Base-by-base conservation (phyloP, 2,113 vertebrate genomes). In the Semnornis frantzii region DNA sequence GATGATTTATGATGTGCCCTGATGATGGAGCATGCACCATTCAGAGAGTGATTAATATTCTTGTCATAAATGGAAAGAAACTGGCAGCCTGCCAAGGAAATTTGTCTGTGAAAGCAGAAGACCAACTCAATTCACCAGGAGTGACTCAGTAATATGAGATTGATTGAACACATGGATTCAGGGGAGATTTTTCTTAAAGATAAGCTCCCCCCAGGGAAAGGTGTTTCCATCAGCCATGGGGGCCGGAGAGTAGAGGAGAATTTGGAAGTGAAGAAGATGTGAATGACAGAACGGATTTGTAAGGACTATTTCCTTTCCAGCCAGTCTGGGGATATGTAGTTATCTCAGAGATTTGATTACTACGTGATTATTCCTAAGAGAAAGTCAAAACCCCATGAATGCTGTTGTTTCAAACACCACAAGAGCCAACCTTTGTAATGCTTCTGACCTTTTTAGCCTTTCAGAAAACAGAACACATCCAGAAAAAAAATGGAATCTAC, bases 1-100 rank as follows among this genome's bases (percentile, higher is more conserved):
- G 3, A 0, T 87, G 81, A 94, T 87, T 90, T 91, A 82, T 81
- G 63, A 55, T 16, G 63, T 66, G 73, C 20, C 19, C 66, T 92
- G 55, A 31, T 82, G 75, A 77, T 55, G 82, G 50, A 85, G 85
- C 58, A 85, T 0, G 15, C 77, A 60, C 55, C 39, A 10, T 68
- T 39, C 57, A 59, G 71, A 85, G 27, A 52, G 9, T 73, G 72
- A 94, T 96, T 92, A 59, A 93, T 93, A 82, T 64, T 84, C 65
- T 90, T 94, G 79, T 87, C 93, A 82, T 8, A 85, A 93, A 84
- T 5, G 7, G n/a, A 50, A 39, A 64, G 50, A 85, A 83, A 73
- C 3, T 23, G 76, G 39, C 64, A 78, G 19, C 42, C 57, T 73
- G 63, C 90, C 92, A 84, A 25, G 72, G 34, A 84, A 82, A 94